Evolutionary conservation across 37 sponge, comb jelly and placozoan genomes (phyloP).

Genomic region (Theonella swinhoei): DNA sequence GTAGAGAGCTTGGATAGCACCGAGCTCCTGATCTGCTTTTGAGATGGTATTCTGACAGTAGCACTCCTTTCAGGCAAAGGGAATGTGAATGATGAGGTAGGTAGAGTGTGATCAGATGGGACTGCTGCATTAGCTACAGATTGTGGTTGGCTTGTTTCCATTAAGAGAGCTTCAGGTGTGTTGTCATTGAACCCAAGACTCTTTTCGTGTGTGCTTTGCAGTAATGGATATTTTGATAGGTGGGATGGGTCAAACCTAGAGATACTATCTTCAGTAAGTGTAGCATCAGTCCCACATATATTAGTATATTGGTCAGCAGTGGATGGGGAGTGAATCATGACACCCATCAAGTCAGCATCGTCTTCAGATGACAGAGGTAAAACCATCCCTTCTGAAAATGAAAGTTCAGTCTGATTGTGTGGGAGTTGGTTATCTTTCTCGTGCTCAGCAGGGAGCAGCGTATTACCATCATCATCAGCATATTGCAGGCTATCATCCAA

Average conservation of each 20-base stretch:
- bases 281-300: no score
- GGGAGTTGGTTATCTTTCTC: neutral
- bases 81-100: no score
- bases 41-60: neutral
- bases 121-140: no score
- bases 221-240: no score
- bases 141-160: no score
- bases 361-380: neutral
- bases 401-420: neutral
- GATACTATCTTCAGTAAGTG: no score
- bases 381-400: neutral
- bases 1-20: neutral
- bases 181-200: no score
- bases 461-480: neutral
- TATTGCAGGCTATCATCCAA: neutral
- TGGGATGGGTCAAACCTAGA: no score
- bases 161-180: no score
- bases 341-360: neutral
- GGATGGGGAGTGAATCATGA: neutral
- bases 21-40: constrained; percentile 2
- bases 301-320: neutral
- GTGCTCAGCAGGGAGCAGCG: neutral
- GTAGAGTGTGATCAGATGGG: no score
- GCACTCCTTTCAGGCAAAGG: neutral
- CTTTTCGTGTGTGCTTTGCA: no score